Evolutionary conservation across 2,113 vertebrate genomes (phyloP).

Genomic region (Quiscalus mexicanus): DNA sequence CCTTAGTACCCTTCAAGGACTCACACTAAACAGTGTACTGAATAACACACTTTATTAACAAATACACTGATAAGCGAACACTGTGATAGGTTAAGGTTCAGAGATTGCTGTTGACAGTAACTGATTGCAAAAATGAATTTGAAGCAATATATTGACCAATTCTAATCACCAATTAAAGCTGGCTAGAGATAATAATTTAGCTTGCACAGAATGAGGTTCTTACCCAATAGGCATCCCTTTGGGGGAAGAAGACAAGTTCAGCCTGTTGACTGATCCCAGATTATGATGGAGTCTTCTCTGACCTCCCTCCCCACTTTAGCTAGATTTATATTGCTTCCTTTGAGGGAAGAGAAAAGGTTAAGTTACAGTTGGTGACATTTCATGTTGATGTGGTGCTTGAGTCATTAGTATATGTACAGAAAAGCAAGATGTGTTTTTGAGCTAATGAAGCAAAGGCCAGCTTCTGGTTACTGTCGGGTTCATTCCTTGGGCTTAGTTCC

Average conservation of each 20-base stretch:
- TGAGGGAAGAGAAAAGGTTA: neutral
- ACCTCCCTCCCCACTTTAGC: neutral
- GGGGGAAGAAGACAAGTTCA: neutral
- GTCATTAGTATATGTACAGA: neutral
- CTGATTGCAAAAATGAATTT: neutral
- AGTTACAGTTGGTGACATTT: neutral
- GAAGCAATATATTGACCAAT: neutral
- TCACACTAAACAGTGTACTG: neutral
- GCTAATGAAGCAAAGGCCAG: neutral
- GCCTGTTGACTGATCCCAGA: neutral
- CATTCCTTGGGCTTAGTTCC: neutral
- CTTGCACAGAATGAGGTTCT: neutral
- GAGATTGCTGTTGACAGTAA: neutral
- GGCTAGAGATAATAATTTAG: neutral
- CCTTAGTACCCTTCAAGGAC: neutral
- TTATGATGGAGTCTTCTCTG: neutral
- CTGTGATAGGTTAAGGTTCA: neutral
- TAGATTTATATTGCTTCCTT: neutral
- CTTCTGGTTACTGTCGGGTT: neutral
- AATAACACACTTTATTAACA: neutral
- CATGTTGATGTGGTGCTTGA: neutral
- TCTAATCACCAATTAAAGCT: neutral
- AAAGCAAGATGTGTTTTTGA: neutral
- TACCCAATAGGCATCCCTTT: neutral
- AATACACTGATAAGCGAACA: rapidly evolving